Conservation (phyloP, 2,888 invertebrate species). For the Gryllus longicercus region DNA sequence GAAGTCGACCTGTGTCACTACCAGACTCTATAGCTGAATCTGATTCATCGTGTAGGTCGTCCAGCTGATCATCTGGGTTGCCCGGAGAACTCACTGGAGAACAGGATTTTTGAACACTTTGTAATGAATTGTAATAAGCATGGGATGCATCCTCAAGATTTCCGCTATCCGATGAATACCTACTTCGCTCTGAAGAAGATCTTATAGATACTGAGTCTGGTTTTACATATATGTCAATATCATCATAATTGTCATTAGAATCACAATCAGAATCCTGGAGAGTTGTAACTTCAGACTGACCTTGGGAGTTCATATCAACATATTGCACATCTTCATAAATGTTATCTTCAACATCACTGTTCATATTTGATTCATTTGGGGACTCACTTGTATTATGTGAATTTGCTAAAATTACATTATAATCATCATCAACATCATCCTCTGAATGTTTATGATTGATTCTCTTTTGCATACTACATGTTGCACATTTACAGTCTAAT, state of each 20-base stretch:
- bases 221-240: neutral
- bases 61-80: neutral
- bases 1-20: neutral
- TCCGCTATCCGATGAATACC: neutral
- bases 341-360: neutral
- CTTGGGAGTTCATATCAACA: neutral
- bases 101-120: neutral
- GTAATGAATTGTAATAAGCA: neutral
- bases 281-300: neutral
- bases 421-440: neutral
- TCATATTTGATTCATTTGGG: neutral
- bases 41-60: neutral
- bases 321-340: conserved; percentile 7
- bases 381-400: no score
- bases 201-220: neutral
- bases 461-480: neutral
- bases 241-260: conserved; percentile 1
- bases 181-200: neutral
- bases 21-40: neutral
- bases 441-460: neutral
- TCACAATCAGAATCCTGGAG: neutral
- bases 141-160: neutral
- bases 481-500: neutral
- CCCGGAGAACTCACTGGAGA: neutral
- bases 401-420: neutral